These are phyloP conservation scores for Stegodyphus dumicola DNA, from an alignment of 1,140 invertebrate species.

Conservation along the genomic window DNA sequence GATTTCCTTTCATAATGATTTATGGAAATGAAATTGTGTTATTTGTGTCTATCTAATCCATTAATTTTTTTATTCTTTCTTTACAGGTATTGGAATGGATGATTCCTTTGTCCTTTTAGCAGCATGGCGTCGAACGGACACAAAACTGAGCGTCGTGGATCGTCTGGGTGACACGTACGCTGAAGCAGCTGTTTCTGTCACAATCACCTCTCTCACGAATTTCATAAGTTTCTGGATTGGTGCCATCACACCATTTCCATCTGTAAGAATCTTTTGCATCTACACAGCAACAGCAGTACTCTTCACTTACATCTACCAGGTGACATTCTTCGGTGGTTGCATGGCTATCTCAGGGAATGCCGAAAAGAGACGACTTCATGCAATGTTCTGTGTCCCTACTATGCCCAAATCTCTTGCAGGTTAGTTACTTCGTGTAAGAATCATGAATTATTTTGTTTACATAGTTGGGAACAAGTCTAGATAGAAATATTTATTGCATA, in stretches of 20 bases:
- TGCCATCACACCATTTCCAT: constrained; percentile 92
- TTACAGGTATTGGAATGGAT: constrained; percentile 69
- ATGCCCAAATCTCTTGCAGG: constrained; percentile 72
- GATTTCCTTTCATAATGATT: background rate
- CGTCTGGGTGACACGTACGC: constrained; percentile 69
- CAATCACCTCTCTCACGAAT: constrained; percentile 70
- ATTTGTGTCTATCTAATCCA: background rate
- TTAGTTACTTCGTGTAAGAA: constrained; percentile 64
- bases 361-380: constrained; percentile 86
- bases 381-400: constrained; percentile 75
- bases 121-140: constrained; percentile 68
- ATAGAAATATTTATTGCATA: too few relatives aligned
- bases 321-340: constrained; percentile 93
- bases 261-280: constrained; percentile 95
- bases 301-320: constrained; percentile 94
- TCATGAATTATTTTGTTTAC: too few relatives aligned
- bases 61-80: background rate
- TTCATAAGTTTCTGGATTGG: constrained; percentile 72
- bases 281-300: constrained; percentile 93
- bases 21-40: background rate
- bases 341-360: constrained; percentile 91
- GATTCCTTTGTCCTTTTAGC: constrained; percentile 70
- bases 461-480: too few relatives aligned
- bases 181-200: constrained; percentile 70
- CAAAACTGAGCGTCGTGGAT: constrained; percentile 69